These are phyloP conservation scores for Acrossocheilus wenchowensis DNA, from an alignment of 2,797 vertebrate genomes.

Conservation along the genomic window DNA sequence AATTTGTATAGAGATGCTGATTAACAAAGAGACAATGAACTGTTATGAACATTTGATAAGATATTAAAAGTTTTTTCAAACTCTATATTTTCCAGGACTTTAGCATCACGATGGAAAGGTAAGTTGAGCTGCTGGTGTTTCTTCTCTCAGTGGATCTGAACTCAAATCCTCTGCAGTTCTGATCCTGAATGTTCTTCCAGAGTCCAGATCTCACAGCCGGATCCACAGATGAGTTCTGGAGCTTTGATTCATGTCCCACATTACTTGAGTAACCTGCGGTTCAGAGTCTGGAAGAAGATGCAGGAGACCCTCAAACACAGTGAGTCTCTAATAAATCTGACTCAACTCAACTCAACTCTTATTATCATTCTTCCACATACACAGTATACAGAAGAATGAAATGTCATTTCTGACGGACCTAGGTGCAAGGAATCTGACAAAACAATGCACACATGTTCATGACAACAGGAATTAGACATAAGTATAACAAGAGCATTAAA, in stretches of 20 bases:
- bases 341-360: no score
- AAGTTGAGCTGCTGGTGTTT: no score
- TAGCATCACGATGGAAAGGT: not conserved
- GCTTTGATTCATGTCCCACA: not conserved
- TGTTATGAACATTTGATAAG: not conserved
- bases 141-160: not conserved
- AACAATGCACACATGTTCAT: no score
- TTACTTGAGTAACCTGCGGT: not conserved
- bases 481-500: no score
- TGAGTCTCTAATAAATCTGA: not conserved
- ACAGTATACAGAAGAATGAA: no score
- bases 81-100: not conserved
- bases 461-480: no score
- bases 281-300: constrained; percentile 6
- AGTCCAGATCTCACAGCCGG: constrained; percentile 1
- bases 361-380: no score
- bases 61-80: not conserved
- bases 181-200: constrained; percentile 5
- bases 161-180: not conserved
- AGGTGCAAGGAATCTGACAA: no score
- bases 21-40: not conserved
- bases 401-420: no score
- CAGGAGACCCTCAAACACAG: not conserved
- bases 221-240: constrained; percentile 4
- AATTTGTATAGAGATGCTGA: not conserved